Evolutionary conservation across 1,140 invertebrate genomes (phyloP), one percentile per base, ranked within the genome.

Genomic region (Cydia pomonella): DNA sequence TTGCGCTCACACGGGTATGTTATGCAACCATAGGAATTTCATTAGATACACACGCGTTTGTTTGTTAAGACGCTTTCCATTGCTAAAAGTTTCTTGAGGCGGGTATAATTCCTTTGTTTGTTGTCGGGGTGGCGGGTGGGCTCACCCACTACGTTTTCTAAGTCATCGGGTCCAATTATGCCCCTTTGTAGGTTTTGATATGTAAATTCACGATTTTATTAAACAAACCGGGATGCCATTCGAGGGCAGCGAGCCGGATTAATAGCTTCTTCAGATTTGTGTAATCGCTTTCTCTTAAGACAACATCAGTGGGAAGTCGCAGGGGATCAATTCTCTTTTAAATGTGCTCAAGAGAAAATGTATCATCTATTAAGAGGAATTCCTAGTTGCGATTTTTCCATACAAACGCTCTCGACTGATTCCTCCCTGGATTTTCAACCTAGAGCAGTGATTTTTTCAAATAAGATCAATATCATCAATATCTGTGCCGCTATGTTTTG

Each of bases 21-120:
- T 92, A 93, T 91, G 91, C 89, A 91, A 92, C 91, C 91, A 91
- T 92, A 91, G 91, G 91, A 93, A 93, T 93, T 93, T 93, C 90
- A 93, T 93, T 93, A 93, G 87, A 93, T 92, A 93, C 91, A 93
- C 90, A 93, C 90, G 88, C 89, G 90, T 91, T 81, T 93, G 91
- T 93, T 93, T 93, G 91, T 92, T 93, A 93, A 93, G 91, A 89
- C 90, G 91, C 91, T 92, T 93, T 92, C 91, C 89, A 93, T 91
- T 93, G 91, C 90, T 91, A 93, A 92, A 93, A 93, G 91, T 93
- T 93, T 93, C 91, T 93, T 93, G 90, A 92, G 89, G 91, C 91
- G 91, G 90, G 89, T 88, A 91, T 93, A 93, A 93, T 93, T 93
- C 90, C 91, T 93, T 93, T 93, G 90, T 93, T 93, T 93, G 90